Evolutionary conservation across 2,888 invertebrate species (phyloP), one percentile per base, ranked within the genome.

Genomic region (Drosophila mayaguana): DNA sequence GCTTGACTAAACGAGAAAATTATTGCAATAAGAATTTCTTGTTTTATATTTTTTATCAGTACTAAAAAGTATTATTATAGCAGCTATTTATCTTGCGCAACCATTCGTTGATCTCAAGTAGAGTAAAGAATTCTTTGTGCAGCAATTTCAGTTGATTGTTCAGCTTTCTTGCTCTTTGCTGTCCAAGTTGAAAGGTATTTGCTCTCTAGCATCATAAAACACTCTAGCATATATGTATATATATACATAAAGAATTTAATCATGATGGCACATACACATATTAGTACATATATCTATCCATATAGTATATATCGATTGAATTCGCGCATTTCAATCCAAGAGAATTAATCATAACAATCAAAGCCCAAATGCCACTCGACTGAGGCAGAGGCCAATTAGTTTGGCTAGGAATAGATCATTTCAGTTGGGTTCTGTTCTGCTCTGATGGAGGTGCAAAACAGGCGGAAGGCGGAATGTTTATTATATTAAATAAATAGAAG

Each of bases 351-450:
- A 32, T 50, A 0, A 28, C 11, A 28, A 28, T 48, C n/a, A 48
- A 48, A 28, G n/a, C 25, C 48, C 28, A 48, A 28, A 28, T 48
- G 48, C 46, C 46, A 25, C 25, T 45, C 6, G 45, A 14, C 45
- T 11, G n/a, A 11, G 9, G 6, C 46, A 48, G 6, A 32, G n/a
- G 14, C 11, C 11, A 14, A 16, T 20, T 32, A 14, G 14, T 50
- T 18, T 32, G 32, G n/a, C 18, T 14, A 32, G 18, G 18, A 7
- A 12, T 38, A 40, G 34, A 20, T 14, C 16, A 16, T 12, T 20
- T 43, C 43, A 43, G 20, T 43, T 43, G 12, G 6, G 28, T 22
- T 14, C 20, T 62, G 38, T 18, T n/a, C n/a, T 12, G 32, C 28
- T 45, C 20, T 28, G 11, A 22, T 8, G 40, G 25, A 3, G 12